Conservation (phyloP, 2,888 invertebrate species). For the Eueremaeus valkanovi region DNA sequence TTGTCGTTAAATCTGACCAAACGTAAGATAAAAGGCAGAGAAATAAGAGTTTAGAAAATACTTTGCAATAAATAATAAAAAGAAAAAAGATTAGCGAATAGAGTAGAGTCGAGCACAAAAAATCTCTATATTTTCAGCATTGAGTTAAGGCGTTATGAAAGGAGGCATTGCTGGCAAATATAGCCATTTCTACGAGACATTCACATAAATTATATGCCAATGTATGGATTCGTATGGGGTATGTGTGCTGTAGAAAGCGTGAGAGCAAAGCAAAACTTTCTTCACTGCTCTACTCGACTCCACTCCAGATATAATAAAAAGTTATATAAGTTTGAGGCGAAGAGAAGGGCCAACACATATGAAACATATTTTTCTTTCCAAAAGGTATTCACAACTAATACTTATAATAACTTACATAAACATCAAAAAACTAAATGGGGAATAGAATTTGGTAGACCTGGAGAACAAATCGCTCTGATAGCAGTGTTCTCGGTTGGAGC, state of each 20-base stretch:
- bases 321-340: neutral
- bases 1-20: slow-evolving; percentile 29
- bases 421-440: neutral
- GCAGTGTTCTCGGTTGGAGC: neutral
- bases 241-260: neutral
- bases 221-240: neutral
- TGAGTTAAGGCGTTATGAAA: neutral
- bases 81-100: slow-evolving; percentile 11
- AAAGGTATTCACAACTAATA: slow-evolving; percentile 1
- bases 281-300: neutral
- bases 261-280: neutral
- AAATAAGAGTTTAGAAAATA: slow-evolving; percentile 7
- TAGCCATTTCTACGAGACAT: neutral
- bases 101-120: neutral
- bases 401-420: slow-evolving; percentile 27
- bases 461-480: neutral
- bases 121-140: neutral
- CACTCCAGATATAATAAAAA: neutral
- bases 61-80: slow-evolving; percentile 8
- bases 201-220: slow-evolving; percentile 24
- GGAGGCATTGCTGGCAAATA: neutral
- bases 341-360: neutral
- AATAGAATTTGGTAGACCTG: neutral
- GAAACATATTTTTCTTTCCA: neutral
- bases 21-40: neutral